Percentiles rank a stretch among this genome's conserved stretches.
Conservation (phyloP, 2,888 invertebrate species). For the Agrilus cyanescens region DNA sequence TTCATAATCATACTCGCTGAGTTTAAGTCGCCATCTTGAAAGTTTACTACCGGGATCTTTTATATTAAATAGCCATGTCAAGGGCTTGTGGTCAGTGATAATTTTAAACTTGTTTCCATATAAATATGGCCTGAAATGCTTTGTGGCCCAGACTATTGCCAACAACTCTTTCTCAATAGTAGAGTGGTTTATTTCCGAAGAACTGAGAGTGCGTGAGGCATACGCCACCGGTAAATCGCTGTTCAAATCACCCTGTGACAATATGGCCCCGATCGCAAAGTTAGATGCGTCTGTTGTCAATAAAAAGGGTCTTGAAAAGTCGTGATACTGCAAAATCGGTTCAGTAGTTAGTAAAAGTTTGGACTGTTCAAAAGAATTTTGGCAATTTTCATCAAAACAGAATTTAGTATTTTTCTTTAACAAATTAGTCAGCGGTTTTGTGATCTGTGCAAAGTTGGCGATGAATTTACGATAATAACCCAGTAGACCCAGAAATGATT, state of each 20-base stretch:
- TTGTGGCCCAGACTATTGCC: not conserved
- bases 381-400: not conserved
- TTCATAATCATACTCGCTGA: no score
- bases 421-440: conserved; percentile 7
- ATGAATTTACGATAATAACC: conserved; percentile 10
- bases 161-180: no score
- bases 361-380: not conserved
- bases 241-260: no score
- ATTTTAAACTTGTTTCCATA: not conserved
- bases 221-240: no score
- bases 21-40: not conserved
- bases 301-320: not conserved
- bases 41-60: not conserved
- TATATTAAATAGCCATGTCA: no score
- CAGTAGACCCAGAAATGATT: conserved; percentile 6
- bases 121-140: not conserved
- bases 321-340: not conserved
- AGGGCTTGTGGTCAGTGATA: not conserved
- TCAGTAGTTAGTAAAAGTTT: not conserved
- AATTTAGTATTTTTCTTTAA: no score
- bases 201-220: no score
- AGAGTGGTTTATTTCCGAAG: no score
- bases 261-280: no score
- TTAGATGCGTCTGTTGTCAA: no score
- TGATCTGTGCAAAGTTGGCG: conserved; percentile 5